Base-by-base conservation (phyloP, 2,888 invertebrate species). In the Acanthococcus lagerstroemiae region DNA sequence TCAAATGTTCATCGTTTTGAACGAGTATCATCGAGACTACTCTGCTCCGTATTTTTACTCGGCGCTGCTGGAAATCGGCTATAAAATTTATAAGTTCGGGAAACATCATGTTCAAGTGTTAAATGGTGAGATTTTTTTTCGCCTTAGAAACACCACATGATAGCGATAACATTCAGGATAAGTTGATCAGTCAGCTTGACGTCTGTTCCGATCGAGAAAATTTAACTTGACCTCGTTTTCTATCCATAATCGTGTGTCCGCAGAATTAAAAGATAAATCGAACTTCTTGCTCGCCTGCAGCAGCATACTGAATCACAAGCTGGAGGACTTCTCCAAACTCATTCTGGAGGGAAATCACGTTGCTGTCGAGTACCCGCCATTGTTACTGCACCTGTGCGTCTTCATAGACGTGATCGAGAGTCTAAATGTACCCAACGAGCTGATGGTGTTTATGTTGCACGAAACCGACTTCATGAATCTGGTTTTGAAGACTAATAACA, bases 391-490 rank as follows among this genome's bases (percentile, higher is more conserved):
- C 37, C 24, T 63, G 24, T 52, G 63, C 54, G 22, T 63, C 7
- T 63, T 52, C 21, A 63, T 37, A 21, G 22, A 50, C n/a, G 44
- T 63, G 6, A 52, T 63, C 7, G 30, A 63, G 5, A 27, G 24
- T 25, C 22, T 63, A 24, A 50, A 63, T 52, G 27, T 63, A 7
- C 22, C 50, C 7, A 19, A 15, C 1, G 63, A 63, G 19, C 27
- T 27, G 22, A 54, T 63, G 54, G 21, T 22, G 24, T 63, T 37
- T 19, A 54, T 63, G 12, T 54, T 63, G 9, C 50, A 44, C 4
- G 63, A 63, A 54, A 63, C 54, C 21, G 63, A 63, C 30, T 63
- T 63, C 25, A 17, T 63, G 25, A 54, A 54, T 24, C 50, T 24
- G 22, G 22, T 26, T 9, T 44, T 63, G 22, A 63, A 52, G 37